phyloP scores from a whole-genome alignment of 2,113 vertebrate species.

The Thalassarche chlororhynchos region DNA sequence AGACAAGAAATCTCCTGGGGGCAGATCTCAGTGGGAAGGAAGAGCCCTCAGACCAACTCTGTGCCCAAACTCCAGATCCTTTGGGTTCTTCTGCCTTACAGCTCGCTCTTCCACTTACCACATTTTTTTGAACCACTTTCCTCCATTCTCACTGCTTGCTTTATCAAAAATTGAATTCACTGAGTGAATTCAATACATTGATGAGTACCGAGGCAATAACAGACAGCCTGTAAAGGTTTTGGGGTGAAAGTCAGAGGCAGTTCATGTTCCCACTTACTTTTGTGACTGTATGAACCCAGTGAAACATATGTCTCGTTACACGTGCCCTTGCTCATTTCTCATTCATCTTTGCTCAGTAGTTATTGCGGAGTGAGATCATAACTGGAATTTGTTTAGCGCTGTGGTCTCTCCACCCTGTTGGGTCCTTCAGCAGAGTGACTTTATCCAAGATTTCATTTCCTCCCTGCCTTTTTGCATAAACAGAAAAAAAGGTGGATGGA shows the following conservation, averaged over 20 bases:
- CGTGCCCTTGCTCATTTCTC: background rate
- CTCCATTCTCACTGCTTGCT: background rate
- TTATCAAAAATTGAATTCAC: background rate
- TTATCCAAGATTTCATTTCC: constrained; percentile 23
- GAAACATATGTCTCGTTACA: background rate
- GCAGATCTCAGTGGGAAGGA: background rate
- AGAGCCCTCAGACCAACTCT: background rate
- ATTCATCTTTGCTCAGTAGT: constrained; percentile 21
- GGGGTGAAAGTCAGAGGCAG: background rate
- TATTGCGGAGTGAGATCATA: constrained; percentile 49
- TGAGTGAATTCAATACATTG: background rate
- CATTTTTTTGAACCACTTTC: background rate
- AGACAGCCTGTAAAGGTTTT: background rate
- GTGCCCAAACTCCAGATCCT: background rate
- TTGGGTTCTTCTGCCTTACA: background rate
- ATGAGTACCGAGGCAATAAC: background rate
- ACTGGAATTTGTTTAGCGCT: constrained; percentile 32
- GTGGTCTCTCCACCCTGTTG: constrained; percentile 13
- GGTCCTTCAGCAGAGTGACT: constrained; percentile 25
- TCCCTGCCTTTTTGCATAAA: background rate
- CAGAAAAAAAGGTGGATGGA: background rate
- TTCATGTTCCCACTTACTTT: background rate
- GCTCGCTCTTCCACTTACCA: background rate
- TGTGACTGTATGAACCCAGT: background rate
- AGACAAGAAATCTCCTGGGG: background rate